phyloP scores from a whole-genome alignment of 1,140 invertebrate genomes.

The Campoletis sonorensis region DNA sequence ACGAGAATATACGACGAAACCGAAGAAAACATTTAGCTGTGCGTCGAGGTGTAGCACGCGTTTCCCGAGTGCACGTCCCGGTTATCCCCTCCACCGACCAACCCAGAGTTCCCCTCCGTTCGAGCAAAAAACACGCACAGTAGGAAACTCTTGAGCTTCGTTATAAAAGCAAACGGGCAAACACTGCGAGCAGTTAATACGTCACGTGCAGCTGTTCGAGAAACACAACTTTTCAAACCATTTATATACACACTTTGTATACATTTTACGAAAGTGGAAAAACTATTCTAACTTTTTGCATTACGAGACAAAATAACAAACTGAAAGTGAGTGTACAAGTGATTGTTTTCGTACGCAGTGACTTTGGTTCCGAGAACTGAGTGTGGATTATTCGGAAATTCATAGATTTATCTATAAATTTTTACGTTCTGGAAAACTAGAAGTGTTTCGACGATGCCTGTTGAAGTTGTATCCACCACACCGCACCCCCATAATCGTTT shows the following conservation, averaged over 20 bases:
- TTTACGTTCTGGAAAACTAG: neutral
- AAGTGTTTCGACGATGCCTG: constrained; percentile 56
- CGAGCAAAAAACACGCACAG: constrained; percentile 5
- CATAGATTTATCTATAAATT: neutral
- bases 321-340: no score
- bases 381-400: no score
- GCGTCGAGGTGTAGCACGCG: constrained; percentile 55
- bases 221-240: constrained; percentile 7
- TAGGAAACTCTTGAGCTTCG: neutral
- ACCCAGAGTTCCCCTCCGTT: constrained; percentile 29
- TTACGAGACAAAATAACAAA: no score
- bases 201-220: constrained; percentile 28
- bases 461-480: constrained; percentile 61
- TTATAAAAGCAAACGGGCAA: constrained; percentile 63
- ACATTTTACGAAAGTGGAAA: neutral
- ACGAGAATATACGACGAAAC: constrained; percentile 1
- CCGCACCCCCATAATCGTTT: constrained; percentile 50
- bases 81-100: constrained; percentile 29
- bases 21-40: constrained; percentile 18
- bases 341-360: no score
- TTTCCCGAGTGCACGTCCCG: constrained; percentile 54
- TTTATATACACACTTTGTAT: constrained; percentile 5
- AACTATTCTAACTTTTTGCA: neutral
- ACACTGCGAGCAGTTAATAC: neutral
- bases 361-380: no score